Evolutionary conservation across 1,140 invertebrate species (phyloP).

Genomic region (Solen grandis): DNA sequence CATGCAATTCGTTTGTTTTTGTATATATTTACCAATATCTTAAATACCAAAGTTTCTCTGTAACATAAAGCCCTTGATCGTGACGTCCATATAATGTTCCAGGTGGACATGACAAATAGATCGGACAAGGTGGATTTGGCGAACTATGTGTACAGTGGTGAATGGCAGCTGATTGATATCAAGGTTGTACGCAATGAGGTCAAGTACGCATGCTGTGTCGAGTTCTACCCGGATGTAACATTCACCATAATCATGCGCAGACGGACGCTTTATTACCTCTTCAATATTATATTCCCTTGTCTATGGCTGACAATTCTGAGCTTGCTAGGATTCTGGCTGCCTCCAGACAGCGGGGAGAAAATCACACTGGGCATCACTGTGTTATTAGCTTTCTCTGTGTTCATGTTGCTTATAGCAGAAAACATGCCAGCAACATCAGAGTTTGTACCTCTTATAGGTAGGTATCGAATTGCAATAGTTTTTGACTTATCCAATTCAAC

Average conservation of each 20-base stretch:
- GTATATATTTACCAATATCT: too few species aligned
- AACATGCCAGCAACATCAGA: slow-evolving; percentile 85
- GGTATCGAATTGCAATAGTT: slow-evolving; percentile 53
- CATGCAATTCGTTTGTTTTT: too few species aligned
- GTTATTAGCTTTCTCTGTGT: slow-evolving; percentile 84
- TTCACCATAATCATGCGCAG: slow-evolving; percentile 84
- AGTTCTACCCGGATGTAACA: slow-evolving; percentile 84
- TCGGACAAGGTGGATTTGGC: slow-evolving; percentile 83
- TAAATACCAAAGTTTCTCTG: too few species aligned
- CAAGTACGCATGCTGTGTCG: slow-evolving; percentile 83
- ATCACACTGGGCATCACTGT: slow-evolving; percentile 84
- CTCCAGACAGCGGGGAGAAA: slow-evolving; percentile 84
- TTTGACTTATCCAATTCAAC: too few species aligned
- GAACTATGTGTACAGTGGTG: slow-evolving; percentile 83
- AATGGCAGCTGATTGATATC: slow-evolving; percentile 84
- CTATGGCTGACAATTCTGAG: slow-evolving; percentile 84
- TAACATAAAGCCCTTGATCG: too few species aligned
- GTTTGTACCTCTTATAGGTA: slow-evolving; percentile 84
- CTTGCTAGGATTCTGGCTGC: slow-evolving; percentile 84
- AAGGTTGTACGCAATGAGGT: slow-evolving; percentile 81
- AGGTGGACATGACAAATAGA: slow-evolving; percentile 84
- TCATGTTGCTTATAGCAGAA: slow-evolving; percentile 84
- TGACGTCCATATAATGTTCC: too few species aligned
- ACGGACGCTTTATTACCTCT: slow-evolving; percentile 81
- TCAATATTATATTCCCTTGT: slow-evolving; percentile 84